Evolutionary conservation across 2,113 vertebrate species (phyloP), one percentile per base, ranked within the genome.

Genomic region (Thunnus thynnus): DNA sequence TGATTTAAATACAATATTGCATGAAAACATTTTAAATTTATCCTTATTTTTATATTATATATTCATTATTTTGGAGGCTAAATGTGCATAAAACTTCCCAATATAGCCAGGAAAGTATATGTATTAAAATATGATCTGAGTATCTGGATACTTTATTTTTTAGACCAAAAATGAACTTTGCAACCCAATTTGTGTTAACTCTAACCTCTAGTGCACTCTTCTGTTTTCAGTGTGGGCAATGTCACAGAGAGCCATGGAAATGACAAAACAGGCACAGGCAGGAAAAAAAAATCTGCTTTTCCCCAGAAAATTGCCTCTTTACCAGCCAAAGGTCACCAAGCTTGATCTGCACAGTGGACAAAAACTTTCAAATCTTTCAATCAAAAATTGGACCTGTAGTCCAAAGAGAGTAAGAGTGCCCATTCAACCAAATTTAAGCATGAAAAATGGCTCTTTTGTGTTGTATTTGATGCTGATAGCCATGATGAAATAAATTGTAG

Each of bases 251-350:
- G 58, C 18, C 47, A 55, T 47, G 22, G 66, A 48, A 41, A 41
- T 56, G 6, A 47, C 51, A 64, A 13, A 65, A 46, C 41, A 52
- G 27, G 27, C 14, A 56, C 13, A 22, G 5, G 10, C 48, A 50
- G 44, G 27, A 36, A 13, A 41, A 57, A 70, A 82, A 41, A 10
- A 10, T 41, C 73, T 52, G 57, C 30, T 18, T 52, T 10, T 18
- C 41, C 6, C 16, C 18, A 8, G 11, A 47, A 66, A 72, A 65
- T 18, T 3, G 55, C 36, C 17, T 68, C 16, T 50, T 63, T 56
- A 10, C 46, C 46, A 27, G 22, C 1, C 30, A 52, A 60, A 60
- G 57, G 52, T 71, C 82, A 84, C 51, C 16, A 30, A 75, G 52
- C 25, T 41, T 50, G 36, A 69, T 41, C 30, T 13, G 55, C 54